Evolutionary conservation across 1,140 invertebrate species (phyloP), one percentile per base, ranked within the genome.

Genomic region (Bombus waltoni): DNA sequence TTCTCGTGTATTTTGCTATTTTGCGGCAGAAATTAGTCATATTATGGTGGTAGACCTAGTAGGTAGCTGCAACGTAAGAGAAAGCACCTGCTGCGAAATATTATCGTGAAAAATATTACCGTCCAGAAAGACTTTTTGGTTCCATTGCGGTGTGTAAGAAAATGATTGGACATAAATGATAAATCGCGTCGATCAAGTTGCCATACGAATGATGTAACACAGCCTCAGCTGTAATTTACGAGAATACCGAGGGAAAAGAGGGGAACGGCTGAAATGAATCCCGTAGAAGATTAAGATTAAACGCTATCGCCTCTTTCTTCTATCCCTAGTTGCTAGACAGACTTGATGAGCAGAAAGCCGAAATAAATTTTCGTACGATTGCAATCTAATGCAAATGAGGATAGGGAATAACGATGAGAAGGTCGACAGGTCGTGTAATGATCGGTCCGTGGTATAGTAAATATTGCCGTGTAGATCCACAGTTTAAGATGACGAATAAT

Each of bases 201-300:
- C 47, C 47, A 18, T 40, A 40, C 15, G 22, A 1, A 62, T 62
- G 11, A 62, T n/a, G 11, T 11, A 28, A n/a, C 28, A 1, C 18
- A 10, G 59, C 13, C 10, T 32, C 32, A 11, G 53, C 47, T 35
- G 42, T 83, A 71, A 72, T 44, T 72, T n/a, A 2, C 15, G 5
- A 10, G 10, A 40, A 40, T 28, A 28, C 40, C 3, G 9, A 35
- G n/a, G 44, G 8, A 18, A 28, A 57, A 82, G 44, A 13, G 0
- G 2, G 42, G 6, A 47, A 18, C 15, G 82, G 62, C 88, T 88
- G 71, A 38, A 75, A 86, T 42, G 83, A 80, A 81, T 85, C 85
- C 72, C 62, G 32, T 76, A 40, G 71, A 79, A 79, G 74, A 74
- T 83, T 83, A 82, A 89, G 82, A 53, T 53, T 53, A 53, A 53